Conservation (phyloP, 1,140 invertebrate genomes). For the Trichoplusia ni region DNA sequence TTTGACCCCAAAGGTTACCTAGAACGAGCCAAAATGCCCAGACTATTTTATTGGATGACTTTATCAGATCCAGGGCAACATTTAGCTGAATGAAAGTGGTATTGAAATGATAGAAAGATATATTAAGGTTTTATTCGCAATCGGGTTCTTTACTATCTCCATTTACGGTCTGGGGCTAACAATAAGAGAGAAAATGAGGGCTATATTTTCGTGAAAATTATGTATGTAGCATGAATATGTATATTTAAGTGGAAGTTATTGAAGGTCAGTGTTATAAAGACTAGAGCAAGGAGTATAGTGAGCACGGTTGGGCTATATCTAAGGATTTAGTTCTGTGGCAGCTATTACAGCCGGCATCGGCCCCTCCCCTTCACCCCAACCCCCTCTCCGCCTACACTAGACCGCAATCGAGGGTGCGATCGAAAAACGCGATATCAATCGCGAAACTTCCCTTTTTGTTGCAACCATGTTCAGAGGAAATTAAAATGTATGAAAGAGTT, state of each 20-base stretch:
- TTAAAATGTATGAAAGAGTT: slow-evolving; percentile 44
- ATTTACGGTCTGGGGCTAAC: background rate
- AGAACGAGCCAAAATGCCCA: background rate
- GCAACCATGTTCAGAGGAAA: slow-evolving; percentile 40
- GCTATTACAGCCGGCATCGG: slow-evolving; percentile 39
- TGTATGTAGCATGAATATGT: slow-evolving; percentile 24
- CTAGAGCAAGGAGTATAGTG: slow-evolving; percentile 28
- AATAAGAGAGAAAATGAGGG: slow-evolving; percentile 13
- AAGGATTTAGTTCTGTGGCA: slow-evolving; percentile 41
- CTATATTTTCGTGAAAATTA: slow-evolving; percentile 15
- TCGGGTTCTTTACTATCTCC: slow-evolving; percentile 1
- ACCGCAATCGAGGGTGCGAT: slow-evolving; percentile 45
- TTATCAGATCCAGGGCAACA: slow-evolving; percentile 1
- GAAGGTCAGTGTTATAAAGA: slow-evolving; percentile 53
- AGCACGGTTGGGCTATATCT: slow-evolving; percentile 31
- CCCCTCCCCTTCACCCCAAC: slow-evolving; percentile 9
- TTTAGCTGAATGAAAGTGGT: background rate
- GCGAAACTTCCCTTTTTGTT: slow-evolving; percentile 51
- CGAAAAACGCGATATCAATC: slow-evolving; percentile 55
- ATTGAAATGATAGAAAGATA: slow-evolving; percentile 17
- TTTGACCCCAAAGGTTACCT: background rate
- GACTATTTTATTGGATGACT: background rate
- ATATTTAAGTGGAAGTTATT: slow-evolving; percentile 21
- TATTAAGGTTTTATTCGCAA: slow-evolving; percentile 11
- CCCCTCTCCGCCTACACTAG: slow-evolving; percentile 22